phyloP scores from a whole-genome alignment of 2,113 vertebrate genomes.

The Acanthisitta chloris region DNA sequence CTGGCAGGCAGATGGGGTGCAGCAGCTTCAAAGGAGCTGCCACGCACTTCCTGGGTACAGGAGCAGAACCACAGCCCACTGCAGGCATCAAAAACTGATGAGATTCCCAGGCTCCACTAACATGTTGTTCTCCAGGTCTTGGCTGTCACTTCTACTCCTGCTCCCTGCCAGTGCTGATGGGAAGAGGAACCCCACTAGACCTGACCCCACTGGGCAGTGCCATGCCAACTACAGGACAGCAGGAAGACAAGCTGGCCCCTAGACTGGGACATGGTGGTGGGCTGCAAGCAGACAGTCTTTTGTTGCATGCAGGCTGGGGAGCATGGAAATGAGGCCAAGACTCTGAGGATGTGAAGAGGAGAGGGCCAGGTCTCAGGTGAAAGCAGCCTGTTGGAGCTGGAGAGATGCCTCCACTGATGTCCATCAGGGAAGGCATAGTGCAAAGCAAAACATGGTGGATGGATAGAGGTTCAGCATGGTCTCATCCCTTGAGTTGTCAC shows the following conservation, averaged over 20 bases:
- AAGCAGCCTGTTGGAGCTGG: background rate
- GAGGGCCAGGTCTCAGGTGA: background rate
- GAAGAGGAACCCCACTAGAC: fast-evolving
- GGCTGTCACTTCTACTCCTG: background rate
- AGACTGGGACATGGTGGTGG: background rate
- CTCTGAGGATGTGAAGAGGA: fast-evolving
- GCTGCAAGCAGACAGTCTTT: background rate
- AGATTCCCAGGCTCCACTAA: background rate
- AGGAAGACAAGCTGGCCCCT: background rate
- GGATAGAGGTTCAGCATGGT: background rate
- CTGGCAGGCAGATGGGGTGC: background rate
- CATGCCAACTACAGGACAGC: background rate
- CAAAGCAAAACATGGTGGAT: fast-evolving
- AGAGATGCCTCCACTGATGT: background rate
- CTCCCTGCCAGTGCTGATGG: fast-evolving
- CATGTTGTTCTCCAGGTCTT: fast-evolving
- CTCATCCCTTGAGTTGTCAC: fast-evolving
- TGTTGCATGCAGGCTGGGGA: fast-evolving
- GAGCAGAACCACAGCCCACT: fast-evolving
- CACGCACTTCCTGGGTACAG: background rate
- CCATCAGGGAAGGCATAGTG: background rate
- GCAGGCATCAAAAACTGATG: fast-evolving
- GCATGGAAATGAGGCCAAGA: background rate
- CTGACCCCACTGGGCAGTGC: background rate
- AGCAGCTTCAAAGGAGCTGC: background rate